Conservation (phyloP, 2,888 invertebrate species). For the Tipula lateralis region DNA sequence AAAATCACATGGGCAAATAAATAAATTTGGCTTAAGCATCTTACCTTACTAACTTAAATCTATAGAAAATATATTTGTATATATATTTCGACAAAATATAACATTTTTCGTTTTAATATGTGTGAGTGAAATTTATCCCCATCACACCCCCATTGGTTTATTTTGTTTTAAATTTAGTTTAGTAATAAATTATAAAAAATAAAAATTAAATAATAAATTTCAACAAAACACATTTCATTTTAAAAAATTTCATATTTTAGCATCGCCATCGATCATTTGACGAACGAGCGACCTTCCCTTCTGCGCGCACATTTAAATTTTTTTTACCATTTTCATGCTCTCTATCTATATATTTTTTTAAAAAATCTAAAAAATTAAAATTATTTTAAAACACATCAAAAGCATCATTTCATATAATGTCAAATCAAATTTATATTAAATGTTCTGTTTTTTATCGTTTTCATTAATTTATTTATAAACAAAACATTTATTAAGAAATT, state of each 20-base stretch:
- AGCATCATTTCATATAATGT: conserved; percentile 2
- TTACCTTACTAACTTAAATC: conserved; percentile 20
- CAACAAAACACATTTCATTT: conserved; percentile 27
- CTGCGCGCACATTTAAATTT: not conserved
- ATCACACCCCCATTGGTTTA: not conserved
- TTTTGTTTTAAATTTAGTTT: not conserved
- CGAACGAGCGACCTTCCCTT: not conserved
- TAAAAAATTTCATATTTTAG: not conserved
- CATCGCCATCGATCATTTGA: not conserved
- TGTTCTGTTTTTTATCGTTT: not conserved
- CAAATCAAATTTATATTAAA: not conserved
- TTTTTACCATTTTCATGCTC: not conserved
- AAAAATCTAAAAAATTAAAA: not conserved
- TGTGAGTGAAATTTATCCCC: conserved; percentile 7
- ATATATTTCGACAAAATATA: conserved; percentile 21
- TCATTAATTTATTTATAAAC: not conserved
- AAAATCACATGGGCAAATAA: not conserved
- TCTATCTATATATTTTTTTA: not conserved
- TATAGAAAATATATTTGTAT: not conserved
- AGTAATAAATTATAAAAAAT: not conserved
- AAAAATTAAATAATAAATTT: not conserved
- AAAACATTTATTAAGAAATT: not conserved
- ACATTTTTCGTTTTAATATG: not conserved
- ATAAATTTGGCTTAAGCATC: not conserved
- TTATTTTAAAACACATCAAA: not conserved